Evolutionary conservation across 2,797 vertebrate species (phyloP).

Genomic region (Sebastes taczanowskii): DNA sequence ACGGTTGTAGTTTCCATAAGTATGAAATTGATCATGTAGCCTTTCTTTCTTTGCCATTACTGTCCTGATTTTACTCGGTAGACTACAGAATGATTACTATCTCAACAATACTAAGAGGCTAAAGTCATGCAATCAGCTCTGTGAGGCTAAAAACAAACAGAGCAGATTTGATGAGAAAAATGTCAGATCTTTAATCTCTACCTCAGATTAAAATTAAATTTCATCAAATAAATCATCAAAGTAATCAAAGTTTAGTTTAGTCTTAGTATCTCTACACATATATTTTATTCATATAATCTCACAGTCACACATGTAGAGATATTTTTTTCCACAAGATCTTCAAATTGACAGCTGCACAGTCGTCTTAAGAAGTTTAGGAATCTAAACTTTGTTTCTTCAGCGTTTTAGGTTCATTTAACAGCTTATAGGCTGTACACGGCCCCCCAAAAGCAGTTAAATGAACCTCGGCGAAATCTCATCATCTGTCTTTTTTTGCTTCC

Average conservation of each 20-base stretch:
- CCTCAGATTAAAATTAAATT: background rate
- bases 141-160: background rate
- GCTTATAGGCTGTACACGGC: slow-evolving; percentile 8
- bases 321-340: background rate
- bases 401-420: slow-evolving; percentile 47
- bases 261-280: no score
- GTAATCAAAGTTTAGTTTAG: background rate
- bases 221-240: background rate
- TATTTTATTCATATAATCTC: background rate
- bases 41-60: background rate
- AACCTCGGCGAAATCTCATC: slow-evolving; percentile 56
- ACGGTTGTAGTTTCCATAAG: background rate
- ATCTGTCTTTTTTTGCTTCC: slow-evolving; percentile 39
- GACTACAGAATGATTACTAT: background rate
- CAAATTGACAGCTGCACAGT: background rate
- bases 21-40: background rate
- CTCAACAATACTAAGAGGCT: no score
- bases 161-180: background rate
- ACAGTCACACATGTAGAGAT: no score
- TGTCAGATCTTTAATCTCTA: background rate
- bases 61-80: background rate
- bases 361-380: slow-evolving; percentile 18
- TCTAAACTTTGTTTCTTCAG: background rate
- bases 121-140: background rate
- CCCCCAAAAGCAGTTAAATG: slow-evolving; percentile 71